Evolutionary conservation across 2,797 vertebrate genomes (phyloP), one percentile per base, ranked within the genome.

Genomic region (Poecilia gillii): DNA sequence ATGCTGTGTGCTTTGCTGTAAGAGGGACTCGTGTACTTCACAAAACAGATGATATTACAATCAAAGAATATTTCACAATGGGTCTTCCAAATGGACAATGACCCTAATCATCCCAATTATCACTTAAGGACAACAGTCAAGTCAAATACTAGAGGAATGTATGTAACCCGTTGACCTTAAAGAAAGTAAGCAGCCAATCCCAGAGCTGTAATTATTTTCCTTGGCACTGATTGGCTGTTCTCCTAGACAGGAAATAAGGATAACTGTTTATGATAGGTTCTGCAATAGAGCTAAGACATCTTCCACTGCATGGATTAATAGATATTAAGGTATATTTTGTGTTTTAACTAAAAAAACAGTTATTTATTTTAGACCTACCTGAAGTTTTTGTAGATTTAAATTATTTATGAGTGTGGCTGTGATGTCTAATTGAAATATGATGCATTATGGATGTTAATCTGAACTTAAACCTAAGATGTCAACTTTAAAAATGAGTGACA

Each of bases 401-500:
- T 5, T 33, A 62, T 31, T 62, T 14, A 13, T 28, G 25, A 6
- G 55, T 28, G 25, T 20, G 20, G 25, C n/a, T 14, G n/a, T 31
- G 1, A 13, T 28, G 9, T 28, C 11, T 59, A 59, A 28, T 6
- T 2, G 1, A 71, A 45, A 71, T 45, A 45, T 43, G 39, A 25
- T 16, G 41, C 36, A n/a, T 25, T 43, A 41, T 71, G 12, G 25
- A 3, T 16, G 28, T 71, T 45, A 68, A 81, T 43, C 36, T 23
- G 20, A 66, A 41, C 55, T 16, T 1, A 62, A 45, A 41, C 45
- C 11, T 23, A 28, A 31, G 31, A 14, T 77, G 59, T 78, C 41
- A 51, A 28, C 51, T 73, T 62, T 70, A 20, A 77, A 84, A 79
- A 64, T 74, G 9, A 64, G 71, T 46, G 2, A 66, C 33, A 31